Evolutionary conservation across 2,888 invertebrate genomes (phyloP), one percentile per base, ranked within the genome.

Genomic region (Neoaliturus tenellus): DNA sequence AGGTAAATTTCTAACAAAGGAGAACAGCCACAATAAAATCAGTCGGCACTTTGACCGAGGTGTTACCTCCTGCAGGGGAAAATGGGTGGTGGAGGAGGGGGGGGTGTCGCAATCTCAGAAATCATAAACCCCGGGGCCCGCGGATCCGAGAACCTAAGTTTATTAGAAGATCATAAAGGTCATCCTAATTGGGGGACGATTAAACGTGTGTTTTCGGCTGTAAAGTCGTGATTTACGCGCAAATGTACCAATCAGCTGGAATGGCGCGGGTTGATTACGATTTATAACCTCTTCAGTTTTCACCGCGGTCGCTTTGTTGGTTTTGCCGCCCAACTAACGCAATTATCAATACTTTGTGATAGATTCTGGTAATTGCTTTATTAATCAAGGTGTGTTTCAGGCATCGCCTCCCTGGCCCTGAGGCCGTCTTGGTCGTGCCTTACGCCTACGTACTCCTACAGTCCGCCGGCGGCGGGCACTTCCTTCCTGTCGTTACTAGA

Each of bases 201-300:
- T 78, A 78, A 55, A 78, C 78, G 78, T n/a, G 75, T 78, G 78
- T 78, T 78, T 78, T 78, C 78, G 78, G 55, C 35, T 78, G 78
- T 78, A 78, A 78, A 78, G 35, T 6, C 23, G 78, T 78, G 78
- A 78, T 78, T 78, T 78, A 78, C 78, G 33, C 35, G 5, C 35
- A 8, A 6, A 12, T 3, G 14, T 5, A 12, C 41, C 73, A 41
- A 39, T 39, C 73, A 39, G 73, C 73, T n/a, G 48, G 48, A 75
- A 75, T 75, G 48, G 75, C 75, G 44, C n/a, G n/a, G n/a, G 28
- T 44, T 84, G 84, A 84, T 84, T 84, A 75, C 82, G 48, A 84
- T 84, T 84, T 84, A 84, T 81, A 14, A 75, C 81, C 48, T 17
- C 35, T 44, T 78, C 48, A 39, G 80, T 80, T 78, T 80, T 80